Base-by-base conservation (phyloP, 37 sponge, comb jelly and placozoan genomes). In the Aplysina aerophoba region DNA sequence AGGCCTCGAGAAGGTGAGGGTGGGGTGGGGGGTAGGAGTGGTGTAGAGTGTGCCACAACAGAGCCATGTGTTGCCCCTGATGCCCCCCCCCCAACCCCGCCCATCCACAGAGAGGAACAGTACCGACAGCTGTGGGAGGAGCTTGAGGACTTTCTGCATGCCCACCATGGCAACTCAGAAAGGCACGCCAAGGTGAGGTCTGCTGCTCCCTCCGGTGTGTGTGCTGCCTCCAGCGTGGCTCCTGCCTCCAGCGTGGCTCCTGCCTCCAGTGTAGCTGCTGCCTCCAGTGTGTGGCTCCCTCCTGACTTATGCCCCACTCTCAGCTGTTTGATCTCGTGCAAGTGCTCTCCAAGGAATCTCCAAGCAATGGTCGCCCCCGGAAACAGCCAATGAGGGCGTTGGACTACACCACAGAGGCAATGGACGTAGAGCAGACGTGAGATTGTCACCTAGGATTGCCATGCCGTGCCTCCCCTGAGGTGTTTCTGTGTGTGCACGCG, bases 41-140 rank as follows among this genome's bases (percentile, higher is more conserved):
- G 81, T 57, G 81, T 8, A 30, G 4, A 79, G 8, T 40, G 4
- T 41, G 44, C 4, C 3, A 11, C 6, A 44, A 44, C 50, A 44
- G 6, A 44, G 50, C 8, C 3, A 11, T 44, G 50, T 44, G 50
- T 3, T 44, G 3, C 50, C 50, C 50, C n/a, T n/a, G n/a, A n/a
- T n/a, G n/a, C n/a, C 50, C 50, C 50, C 50, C 50, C 50, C 50
- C 50, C 50, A n/a, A n/a, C n/a, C n/a, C n/a, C n/a, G n/a, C 50
- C 50, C 50, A 3, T 8, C 17, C 25, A 27, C 68, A 94, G 96
- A 71, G 97, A 96, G 0, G 97, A 96, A 67, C 92, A 92, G 80
- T 96, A 96, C 65, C 79, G 83, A 1, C 83, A 65, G 31, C 71
- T 94, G 50, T 96, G 97, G 97, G 55, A 30, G 6, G 97, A 96